Base-by-base conservation (phyloP, 2,797 vertebrate genomes). In the Coluber constrictor region DNA sequence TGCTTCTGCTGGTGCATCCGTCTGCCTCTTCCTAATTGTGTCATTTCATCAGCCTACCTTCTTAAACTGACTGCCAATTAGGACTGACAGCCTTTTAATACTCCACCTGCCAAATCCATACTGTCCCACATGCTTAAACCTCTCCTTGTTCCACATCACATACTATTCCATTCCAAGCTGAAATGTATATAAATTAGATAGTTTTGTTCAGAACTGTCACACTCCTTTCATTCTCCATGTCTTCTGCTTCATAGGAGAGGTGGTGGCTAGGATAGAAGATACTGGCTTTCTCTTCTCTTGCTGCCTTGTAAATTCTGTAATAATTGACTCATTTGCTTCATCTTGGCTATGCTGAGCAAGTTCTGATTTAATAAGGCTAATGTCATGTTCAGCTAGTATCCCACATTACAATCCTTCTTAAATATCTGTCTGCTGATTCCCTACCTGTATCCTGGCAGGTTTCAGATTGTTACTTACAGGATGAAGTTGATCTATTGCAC, bases 11-110 rank as follows among this genome's bases (percentile, higher is more conserved):
- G 51, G 16, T 63, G 18, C 20, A 5, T 56, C 51, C 29, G 18
- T 37, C 57, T 92, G 32, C 66, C 27, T 90, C 55, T 56, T 56
- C 93, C 74, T 86, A 23, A 51, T 4, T 87, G 5, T 1, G 57
- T 60, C 32, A 0, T 89, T 88, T 23, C 32, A n/a, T 0, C 0
- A 89, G 89, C 2, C 70, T 5, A 0, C 0, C 83, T 1, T 79
- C 54, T 79, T 93, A 93, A 88, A 60, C 29, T 54, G 86, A 88
- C 61, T 88, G 61, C 63, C 61, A 91, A 66, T 89, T 63, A 89
- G 57, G 25, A 86, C 11, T 29, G 51, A 55, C 32, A 63, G 1
- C 37, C 94, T 93, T 87, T 92, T 54, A 9, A 55, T 55, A 86
- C 70, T 90, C 94, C 90, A 94, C 25, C 29, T 63, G 3, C 9